Percentiles rank a stretch among this genome's conserved stretches.
phyloP scores from a whole-genome alignment of 2,888 invertebrate genomes.

The Drosophila tanythrix region DNA sequence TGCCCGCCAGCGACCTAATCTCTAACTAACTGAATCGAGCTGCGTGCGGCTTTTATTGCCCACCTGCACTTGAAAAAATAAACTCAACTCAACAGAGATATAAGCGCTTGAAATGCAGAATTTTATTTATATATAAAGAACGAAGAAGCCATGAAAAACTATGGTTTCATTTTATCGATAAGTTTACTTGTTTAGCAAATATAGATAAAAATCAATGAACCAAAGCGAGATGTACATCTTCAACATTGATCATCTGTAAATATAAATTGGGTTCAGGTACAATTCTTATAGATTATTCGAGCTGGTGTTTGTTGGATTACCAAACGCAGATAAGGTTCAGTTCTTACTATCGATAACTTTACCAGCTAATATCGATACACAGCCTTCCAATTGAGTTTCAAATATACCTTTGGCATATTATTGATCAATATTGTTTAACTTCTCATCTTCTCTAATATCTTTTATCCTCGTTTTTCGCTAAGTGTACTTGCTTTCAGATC shows the following conservation, averaged over 20 bases:
- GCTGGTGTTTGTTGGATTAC: neutral
- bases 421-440: neutral
- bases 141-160: neutral
- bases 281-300: too few relatives aligned
- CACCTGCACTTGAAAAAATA: neutral
- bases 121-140: neutral
- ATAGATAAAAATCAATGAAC: too few relatives aligned
- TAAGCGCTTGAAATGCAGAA: neutral
- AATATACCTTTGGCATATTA: neutral
- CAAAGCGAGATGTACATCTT: too few relatives aligned
- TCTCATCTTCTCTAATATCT: neutral
- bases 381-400: neutral
- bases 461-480: neutral
- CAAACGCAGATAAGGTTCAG: neutral
- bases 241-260: too few relatives aligned
- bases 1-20: constrained; percentile 1
- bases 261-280: too few relatives aligned
- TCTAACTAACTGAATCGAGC: constrained; percentile 1
- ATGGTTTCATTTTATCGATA: neutral
- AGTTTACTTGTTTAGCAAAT: neutral
- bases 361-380: too few relatives aligned
- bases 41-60: constrained; percentile 23
- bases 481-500: constrained; percentile 26
- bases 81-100: neutral
- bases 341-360: too few relatives aligned